Conservation (phyloP, 2,888 invertebrate species). For the Furcula furcula region DNA sequence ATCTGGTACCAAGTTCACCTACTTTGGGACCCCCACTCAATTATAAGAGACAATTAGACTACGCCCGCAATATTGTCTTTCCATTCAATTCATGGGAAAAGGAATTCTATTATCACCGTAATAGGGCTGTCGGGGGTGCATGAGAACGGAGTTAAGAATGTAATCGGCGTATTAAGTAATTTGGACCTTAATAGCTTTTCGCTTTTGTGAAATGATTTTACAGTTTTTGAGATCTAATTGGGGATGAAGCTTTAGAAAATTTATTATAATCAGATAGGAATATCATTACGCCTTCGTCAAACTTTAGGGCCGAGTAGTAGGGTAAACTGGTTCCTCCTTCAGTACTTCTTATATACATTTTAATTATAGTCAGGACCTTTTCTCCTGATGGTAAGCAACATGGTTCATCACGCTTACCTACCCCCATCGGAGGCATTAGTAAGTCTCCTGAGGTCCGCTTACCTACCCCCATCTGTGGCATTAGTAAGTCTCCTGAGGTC, state of each 20-base stretch:
- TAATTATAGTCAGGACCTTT: too few species aligned
- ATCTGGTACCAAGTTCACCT: constrained; percentile 49
- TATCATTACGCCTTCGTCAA: too few species aligned
- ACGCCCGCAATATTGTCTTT: constrained; percentile 19
- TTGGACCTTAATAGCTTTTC: constrained; percentile 35
- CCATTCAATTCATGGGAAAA: constrained; percentile 8
- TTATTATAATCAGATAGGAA: constrained; percentile 14
- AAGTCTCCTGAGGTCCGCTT: too few species aligned
- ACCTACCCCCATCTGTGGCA: too few species aligned
- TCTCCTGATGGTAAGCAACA: too few species aligned
- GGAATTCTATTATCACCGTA: constrained; percentile 6
- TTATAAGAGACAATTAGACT: constrained; percentile 56
- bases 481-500: too few species aligned
- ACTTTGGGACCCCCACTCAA: constrained; percentile 51
- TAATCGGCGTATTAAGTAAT: constrained; percentile 46
- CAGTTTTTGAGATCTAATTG: constrained; percentile 26
- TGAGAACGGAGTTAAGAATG: constrained; percentile 16
- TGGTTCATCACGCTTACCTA: too few species aligned
- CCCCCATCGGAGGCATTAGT: too few species aligned
- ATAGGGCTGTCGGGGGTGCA: constrained; percentile 18
- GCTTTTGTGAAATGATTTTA: constrained; percentile 39
- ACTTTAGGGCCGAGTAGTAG: too few species aligned
- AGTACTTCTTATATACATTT: too few species aligned
- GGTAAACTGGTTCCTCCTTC: too few species aligned
- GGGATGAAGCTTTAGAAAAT: constrained; percentile 11